Percentiles rank a stretch among this genome's conserved stretches.
Evolutionary conservation across 2,797 vertebrate species (phyloP).

Genomic region (Crenichthys baileyi): DNA sequence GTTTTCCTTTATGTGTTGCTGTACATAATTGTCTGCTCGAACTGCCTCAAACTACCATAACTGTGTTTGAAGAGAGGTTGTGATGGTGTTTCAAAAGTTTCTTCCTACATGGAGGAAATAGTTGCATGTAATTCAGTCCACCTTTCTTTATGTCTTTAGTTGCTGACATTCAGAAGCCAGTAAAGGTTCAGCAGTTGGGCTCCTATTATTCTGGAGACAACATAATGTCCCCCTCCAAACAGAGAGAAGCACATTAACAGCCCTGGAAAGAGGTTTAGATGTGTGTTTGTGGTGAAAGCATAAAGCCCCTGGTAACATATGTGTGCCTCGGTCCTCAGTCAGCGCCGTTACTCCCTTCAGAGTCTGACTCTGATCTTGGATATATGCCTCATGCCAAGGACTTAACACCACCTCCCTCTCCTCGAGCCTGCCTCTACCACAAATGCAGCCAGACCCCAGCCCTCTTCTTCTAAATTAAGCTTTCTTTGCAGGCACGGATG

Average conservation of each 20-base stretch:
- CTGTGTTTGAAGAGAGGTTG: background rate
- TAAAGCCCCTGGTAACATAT: slow-evolving; percentile 60
- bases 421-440: slow-evolving; percentile 52
- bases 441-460: slow-evolving; percentile 45
- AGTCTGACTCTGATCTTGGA: slow-evolving; percentile 68
- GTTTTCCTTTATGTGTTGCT: background rate
- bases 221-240: slow-evolving; percentile 32
- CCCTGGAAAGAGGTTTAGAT: slow-evolving; percentile 15
- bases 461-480: slow-evolving; percentile 51
- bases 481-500: slow-evolving; percentile 7
- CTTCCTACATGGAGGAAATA: background rate
- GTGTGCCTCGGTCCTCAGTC: slow-evolving; percentile 34
- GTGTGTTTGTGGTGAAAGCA: slow-evolving; percentile 48
- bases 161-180: background rate
- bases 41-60: background rate
- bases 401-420: slow-evolving; percentile 68
- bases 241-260: slow-evolving; percentile 38
- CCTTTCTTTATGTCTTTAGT: no score
- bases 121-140: background rate
- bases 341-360: slow-evolving; percentile 41
- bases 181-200: slow-evolving; percentile 38
- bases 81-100: background rate
- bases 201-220: slow-evolving; percentile 63
- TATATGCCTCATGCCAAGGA: slow-evolving; percentile 75
- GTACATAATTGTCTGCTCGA: background rate